Conservation (phyloP, 92 coral and sea anemone species). For the Isaurus tuberculatus region DNA sequence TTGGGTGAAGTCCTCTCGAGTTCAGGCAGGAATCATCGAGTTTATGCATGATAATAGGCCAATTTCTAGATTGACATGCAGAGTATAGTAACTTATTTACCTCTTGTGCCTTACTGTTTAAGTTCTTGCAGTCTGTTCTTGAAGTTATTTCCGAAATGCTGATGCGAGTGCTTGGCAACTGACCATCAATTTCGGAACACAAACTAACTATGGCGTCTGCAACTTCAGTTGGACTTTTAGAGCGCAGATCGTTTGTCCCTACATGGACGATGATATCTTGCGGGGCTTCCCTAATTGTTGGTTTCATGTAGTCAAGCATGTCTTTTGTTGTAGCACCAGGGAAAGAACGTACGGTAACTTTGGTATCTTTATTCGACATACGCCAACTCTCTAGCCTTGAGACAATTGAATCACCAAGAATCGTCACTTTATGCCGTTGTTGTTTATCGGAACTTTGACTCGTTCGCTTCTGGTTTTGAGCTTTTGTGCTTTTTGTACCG, state of each 20-base stretch:
- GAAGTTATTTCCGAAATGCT: slow-evolving; percentile 43
- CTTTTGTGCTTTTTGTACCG: no score
- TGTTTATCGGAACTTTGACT: no score
- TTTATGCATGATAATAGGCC: slow-evolving; percentile 34
- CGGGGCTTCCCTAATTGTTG: slow-evolving; percentile 19
- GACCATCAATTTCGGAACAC: slow-evolving; percentile 19
- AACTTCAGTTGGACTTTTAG: slow-evolving; percentile 16
- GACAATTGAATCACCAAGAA: slow-evolving; percentile 35
- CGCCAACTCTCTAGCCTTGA: slow-evolving; percentile 2
- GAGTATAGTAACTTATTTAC: slow-evolving; percentile 48
- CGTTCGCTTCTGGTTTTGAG: no score
- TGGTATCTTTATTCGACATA: not conserved
- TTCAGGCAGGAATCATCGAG: slow-evolving; percentile 23
- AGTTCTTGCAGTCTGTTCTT: slow-evolving; percentile 21
- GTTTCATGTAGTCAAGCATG: slow-evolving; percentile 49
- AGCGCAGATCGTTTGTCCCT: slow-evolving; percentile 44
- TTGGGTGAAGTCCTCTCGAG: slow-evolving; percentile 25
- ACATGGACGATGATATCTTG: slow-evolving; percentile 39
- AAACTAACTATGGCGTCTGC: slow-evolving; percentile 40
- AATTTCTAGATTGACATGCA: slow-evolving; percentile 21
- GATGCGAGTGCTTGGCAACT: slow-evolving; percentile 31
- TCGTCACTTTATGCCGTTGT: not conserved
- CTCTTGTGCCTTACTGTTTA: slow-evolving; percentile 19
- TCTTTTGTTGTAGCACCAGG: slow-evolving; percentile 49
- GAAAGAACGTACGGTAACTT: slow-evolving; percentile 35